phyloP scores from a whole-genome alignment of 2,113 vertebrate species.

The Poeciliopsis occidentalis region DNA sequence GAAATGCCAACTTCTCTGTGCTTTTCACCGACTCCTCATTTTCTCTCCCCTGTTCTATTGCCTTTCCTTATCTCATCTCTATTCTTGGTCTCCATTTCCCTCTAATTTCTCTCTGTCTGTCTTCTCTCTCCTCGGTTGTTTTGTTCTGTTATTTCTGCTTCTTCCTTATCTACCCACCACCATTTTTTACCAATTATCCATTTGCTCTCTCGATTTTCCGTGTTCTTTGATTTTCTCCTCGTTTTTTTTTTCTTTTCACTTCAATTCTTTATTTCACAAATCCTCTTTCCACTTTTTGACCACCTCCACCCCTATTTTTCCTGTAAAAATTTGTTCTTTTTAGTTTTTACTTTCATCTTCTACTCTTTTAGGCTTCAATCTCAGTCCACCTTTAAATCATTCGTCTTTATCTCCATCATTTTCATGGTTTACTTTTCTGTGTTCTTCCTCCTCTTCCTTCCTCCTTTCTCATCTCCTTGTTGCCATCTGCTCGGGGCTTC shows the following conservation, averaged over 20 bases:
- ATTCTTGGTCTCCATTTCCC: not conserved
- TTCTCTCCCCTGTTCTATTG: not conserved
- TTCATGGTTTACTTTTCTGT: not conserved
- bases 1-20: not conserved
- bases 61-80: slow-evolving; percentile 18
- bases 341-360: not conserved
- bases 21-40: slow-evolving; percentile 4
- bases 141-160: slow-evolving; percentile 3
- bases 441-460: not conserved
- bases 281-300: too few species aligned
- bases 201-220: not conserved
- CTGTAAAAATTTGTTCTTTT: too few species aligned
- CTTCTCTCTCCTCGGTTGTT: slow-evolving; percentile 1
- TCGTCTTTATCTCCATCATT: not conserved
- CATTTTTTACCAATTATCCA: not conserved
- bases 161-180: not conserved
- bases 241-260: not conserved
- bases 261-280: not conserved
- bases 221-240: not conserved
- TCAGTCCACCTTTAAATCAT: not conserved
- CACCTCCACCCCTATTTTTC: too few species aligned
- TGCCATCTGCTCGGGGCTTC: slow-evolving; percentile 32
- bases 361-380: not conserved
- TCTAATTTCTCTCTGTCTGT: slow-evolving; percentile 15
- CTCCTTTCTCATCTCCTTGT: slow-evolving; percentile 8